Base-by-base conservation (phyloP, 1,140 invertebrate genomes). In the Lanistes nyassanus region DNA sequence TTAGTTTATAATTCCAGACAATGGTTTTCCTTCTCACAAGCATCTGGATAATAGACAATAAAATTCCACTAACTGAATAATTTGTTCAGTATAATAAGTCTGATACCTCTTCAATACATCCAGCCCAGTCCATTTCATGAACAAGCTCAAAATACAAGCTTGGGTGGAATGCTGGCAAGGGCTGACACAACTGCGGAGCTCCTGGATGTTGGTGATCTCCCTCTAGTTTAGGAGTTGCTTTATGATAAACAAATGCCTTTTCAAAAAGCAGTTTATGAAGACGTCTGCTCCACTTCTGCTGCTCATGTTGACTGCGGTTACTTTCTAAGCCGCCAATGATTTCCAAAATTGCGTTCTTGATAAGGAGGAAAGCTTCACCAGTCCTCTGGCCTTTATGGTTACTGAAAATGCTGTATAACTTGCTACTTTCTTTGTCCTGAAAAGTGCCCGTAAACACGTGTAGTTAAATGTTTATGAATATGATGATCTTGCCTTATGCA, bases 151-250 rank as follows among this genome's bases (percentile, higher is more conserved):
- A 56, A 55, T 36, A 70, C 26, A 70, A 51, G n/a, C 56, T n/a
- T 3, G 68, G 68, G n/a, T 70, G 68, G 51, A 70, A 70, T 11
- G 26, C 68, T 56, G 68, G 68, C 13, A 70, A 34, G n/a, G 68
- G 68, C 29, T 4, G 29, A 56, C 68, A 70, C 53, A 26, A 42
- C 19, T 70, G 3, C 26, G 56, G 56, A 5, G 66, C 26, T 31
- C 29, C 31, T 55, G 26, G 11, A 36, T 19, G 34, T 0, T 23
- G 53, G n/a, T 56, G 19, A 7, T 70, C n/a, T 34, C 0, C 26
- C 3, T 34, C 11, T 19, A 4, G 16, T 56, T 55, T 31, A 7
- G 3, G 19, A 2, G 13, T 3, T 23, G 1, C 68, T 13, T 29
- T 9, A 36, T 58, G 26, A 21, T 56, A 55, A n/a, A 58, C 34